Evolutionary conservation across 2,113 vertebrate species (phyloP), one percentile per base, ranked within the genome.

Genomic region (Tapirus terrestris): DNA sequence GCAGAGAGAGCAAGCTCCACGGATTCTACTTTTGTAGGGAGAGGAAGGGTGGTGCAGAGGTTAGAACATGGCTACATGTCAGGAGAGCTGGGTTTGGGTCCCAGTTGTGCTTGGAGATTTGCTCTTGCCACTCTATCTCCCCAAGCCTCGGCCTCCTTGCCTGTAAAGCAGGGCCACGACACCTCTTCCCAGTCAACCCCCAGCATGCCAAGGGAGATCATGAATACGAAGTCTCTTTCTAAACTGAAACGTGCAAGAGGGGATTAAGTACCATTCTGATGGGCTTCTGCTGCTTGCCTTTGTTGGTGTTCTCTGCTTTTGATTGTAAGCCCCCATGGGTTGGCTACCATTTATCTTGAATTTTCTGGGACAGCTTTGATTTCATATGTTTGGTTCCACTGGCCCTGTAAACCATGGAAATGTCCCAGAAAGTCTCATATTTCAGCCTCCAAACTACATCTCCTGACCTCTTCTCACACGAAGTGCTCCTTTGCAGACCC

Each of bases 361-460:
- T 89, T 96, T 91, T 89, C 94, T 93, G 45, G 83, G 63, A 81
- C 33, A 93, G 86, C 45, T 80, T 70, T 85, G 33, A 68, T 91
- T 97, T 89, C 75, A 43, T 60, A 79, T 43, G 36, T 82, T 67
- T 83, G 92, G 51, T 60, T 79, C 89, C 83, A 17, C 56, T 81
- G 75, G 90, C 63, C 70, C 39, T 43, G 94, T 83, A 96, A 96
- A 96, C 96, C 67, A 76, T 0, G 11, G 53, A 68, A 96, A 92
- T 90, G 65, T 93, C 75, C 86, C 51, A 86, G 77, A 53, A 87
- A 92, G 51, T 95, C 82, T 92, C 75, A 51, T 94, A 96, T 90
- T 96, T 95, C 90, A 23, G 36, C 61, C 84, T 94, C 63, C 45
- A 84, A 94, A 96, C 51, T 67, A 21, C 16, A 83, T 92, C 79